Percentiles rank a stretch among this genome's conserved stretches.
phyloP scores from a whole-genome alignment of 2,888 invertebrate genomes.

The Dryomyza anilis region DNA sequence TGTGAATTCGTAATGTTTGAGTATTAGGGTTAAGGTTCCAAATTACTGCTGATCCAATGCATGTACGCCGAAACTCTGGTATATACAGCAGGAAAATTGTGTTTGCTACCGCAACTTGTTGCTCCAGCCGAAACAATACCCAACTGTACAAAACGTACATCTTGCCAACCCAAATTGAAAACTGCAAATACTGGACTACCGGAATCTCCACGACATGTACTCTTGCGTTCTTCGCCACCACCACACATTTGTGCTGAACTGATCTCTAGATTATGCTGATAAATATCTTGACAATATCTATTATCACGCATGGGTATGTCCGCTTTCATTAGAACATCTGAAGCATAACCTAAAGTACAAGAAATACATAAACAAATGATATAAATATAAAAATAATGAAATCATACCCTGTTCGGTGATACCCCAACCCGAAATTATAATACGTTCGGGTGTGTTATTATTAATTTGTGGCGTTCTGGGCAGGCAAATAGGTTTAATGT shows the following conservation, averaged over 20 bases:
- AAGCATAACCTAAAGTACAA: constrained; percentile 21
- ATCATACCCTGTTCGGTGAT: constrained; percentile 28
- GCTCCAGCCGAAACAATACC: constrained; percentile 70
- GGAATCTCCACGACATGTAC: constrained; percentile 42
- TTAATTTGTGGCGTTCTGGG: constrained; percentile 24
- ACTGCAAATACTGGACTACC: constrained; percentile 39
- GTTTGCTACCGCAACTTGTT: constrained; percentile 61
- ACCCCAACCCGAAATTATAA: constrained; percentile 37
- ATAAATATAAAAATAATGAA: background rate
- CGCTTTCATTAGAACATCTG: constrained; percentile 33
- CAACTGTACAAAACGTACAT: constrained; percentile 36
- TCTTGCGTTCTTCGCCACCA: constrained; percentile 57
- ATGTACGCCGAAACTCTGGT: constrained; percentile 62
- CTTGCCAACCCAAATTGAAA: constrained; percentile 1
- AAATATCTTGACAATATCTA: constrained; percentile 31
- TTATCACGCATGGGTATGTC: constrained; percentile 25
- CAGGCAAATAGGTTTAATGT: constrained; percentile 34
- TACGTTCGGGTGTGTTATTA: background rate
- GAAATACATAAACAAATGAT: background rate
- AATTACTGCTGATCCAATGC: constrained; percentile 61
- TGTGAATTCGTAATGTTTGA: too few relatives aligned
- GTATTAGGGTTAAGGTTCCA: constrained; percentile 26
- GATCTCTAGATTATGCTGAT: constrained; percentile 44
- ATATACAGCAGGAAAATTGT: constrained; percentile 63
- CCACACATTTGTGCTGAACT: constrained; percentile 62